Evolutionary conservation across 2,888 invertebrate species (phyloP).

Genomic region (Penaeus monodon): DNA sequence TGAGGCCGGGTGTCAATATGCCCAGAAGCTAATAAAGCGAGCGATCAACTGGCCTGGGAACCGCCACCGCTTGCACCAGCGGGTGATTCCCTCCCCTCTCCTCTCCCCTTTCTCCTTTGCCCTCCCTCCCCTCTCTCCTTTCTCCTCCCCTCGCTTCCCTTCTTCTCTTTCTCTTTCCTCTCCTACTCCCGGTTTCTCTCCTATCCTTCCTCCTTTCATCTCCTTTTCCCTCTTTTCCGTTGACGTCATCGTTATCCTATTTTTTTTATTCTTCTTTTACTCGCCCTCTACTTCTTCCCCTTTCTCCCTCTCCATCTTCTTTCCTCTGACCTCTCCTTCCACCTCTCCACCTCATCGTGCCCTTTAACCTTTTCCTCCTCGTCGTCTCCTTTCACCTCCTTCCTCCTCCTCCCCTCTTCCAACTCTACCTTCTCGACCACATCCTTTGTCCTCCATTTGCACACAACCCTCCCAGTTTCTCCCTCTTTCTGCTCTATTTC

Average conservation of each 20-base stretch:
- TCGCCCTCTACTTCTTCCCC: neutral
- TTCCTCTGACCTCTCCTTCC: neutral
- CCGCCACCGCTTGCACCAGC: too few relatives aligned
- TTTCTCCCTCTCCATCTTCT: neutral
- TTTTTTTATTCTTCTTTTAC: too few relatives aligned
- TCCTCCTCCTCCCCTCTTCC: neutral
- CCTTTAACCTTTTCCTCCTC: neutral
- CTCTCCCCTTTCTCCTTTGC: neutral
- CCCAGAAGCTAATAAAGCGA: too few relatives aligned
- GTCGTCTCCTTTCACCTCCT: neutral
- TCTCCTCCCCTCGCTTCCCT: neutral
- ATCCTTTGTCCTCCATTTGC: neutral
- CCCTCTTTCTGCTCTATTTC: too few relatives aligned
- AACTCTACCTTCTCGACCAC: neutral
- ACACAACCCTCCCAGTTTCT: neutral
- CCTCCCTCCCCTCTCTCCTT: neutral
- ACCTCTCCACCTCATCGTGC: neutral
- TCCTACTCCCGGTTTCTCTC: neutral
- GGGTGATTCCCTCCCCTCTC: too few relatives aligned
- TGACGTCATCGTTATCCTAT: too few relatives aligned
- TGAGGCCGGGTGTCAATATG: too few relatives aligned
- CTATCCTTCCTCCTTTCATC: neutral
- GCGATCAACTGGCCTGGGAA: too few relatives aligned
- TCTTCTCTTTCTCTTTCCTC: neutral
- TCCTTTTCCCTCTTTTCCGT: neutral